These are phyloP conservation scores for Verasper variegatus DNA, from an alignment of 2,113 vertebrate species.

Conservation along the genomic window DNA sequence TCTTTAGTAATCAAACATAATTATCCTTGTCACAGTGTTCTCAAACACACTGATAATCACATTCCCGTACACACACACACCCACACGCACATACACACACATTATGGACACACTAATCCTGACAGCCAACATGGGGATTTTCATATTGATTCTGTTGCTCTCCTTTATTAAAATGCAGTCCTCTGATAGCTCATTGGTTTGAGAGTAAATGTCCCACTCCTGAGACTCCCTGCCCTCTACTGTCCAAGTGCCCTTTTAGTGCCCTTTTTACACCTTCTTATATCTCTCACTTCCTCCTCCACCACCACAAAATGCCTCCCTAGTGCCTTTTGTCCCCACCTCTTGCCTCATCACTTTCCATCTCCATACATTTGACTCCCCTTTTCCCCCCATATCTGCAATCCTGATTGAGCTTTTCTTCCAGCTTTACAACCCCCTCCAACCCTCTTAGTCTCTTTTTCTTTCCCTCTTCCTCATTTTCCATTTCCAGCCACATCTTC, in stretches of 20 bases:
- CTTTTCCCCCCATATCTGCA: background rate
- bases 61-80: constrained; percentile 9
- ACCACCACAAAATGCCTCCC: background rate
- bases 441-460: constrained; percentile 2
- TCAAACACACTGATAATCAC: constrained; percentile 67
- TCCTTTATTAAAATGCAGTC: constrained; percentile 48
- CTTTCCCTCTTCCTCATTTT: constrained; percentile 20
- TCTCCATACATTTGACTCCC: constrained; percentile 14
- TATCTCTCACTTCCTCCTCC: constrained; percentile 1
- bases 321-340: background rate
- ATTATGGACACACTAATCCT: constrained; percentile 35
- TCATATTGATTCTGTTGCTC: constrained; percentile 51
- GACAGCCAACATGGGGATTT: constrained; percentile 35
- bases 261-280: background rate
- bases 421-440: constrained; percentile 10
- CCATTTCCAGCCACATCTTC: constrained; percentile 19
- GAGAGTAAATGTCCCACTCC: constrained; percentile 60
- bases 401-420: constrained; percentile 3
- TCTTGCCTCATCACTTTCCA: constrained; percentile 1
- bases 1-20: constrained; percentile 77
- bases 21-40: constrained; percentile 70
- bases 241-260: background rate
- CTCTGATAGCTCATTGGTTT: constrained; percentile 57
- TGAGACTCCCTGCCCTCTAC: constrained; percentile 25
- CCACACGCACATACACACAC: constrained; percentile 14